A percentile compares a stretch with the other conserved stretches of the same genome.
Evolutionary conservation across 53 echinoderm and acorn worm genomes (phyloP).

Genomic region (Henricia sp.): DNA sequence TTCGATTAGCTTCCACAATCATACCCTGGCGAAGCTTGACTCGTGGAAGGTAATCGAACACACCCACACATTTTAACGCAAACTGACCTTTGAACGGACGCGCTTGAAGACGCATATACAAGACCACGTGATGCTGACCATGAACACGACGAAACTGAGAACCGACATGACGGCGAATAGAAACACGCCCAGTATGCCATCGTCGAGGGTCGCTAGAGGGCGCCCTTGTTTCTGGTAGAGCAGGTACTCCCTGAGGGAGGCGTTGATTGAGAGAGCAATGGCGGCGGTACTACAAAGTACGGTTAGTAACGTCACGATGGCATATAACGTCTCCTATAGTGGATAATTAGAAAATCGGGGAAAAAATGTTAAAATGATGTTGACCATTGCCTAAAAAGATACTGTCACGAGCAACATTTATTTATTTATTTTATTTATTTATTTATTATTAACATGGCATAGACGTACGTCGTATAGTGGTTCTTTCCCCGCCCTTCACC

Average conservation of each 20-base stretch:
- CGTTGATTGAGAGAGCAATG: conserved; percentile 47
- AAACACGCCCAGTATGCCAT: conserved; percentile 48
- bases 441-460: too few species aligned
- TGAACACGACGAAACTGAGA: conserved; percentile 35
- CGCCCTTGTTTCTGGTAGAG: conserved; percentile 33
- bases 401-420: too few species aligned
- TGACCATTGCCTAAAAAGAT: too few species aligned
- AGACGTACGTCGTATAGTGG: too few species aligned
- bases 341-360: too few species aligned
- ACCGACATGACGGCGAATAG: conserved; percentile 52
- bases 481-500: too few species aligned
- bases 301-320: conserved; percentile 13
- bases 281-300: conserved; percentile 13
- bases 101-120: conserved; percentile 38
- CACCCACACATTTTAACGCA: too few species aligned
- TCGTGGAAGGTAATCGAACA: too few species aligned
- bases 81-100: not conserved
- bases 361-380: too few species aligned
- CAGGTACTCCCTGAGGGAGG: conserved; percentile 38
- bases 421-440: too few species aligned
- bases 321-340: conserved; percentile 35
- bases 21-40: too few species aligned
- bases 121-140: conserved; percentile 35
- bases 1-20: too few species aligned
- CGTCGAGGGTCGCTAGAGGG: conserved; percentile 2